phyloP scores from a whole-genome alignment of 2,113 vertebrate genomes.

The Toxostoma redivivum region DNA sequence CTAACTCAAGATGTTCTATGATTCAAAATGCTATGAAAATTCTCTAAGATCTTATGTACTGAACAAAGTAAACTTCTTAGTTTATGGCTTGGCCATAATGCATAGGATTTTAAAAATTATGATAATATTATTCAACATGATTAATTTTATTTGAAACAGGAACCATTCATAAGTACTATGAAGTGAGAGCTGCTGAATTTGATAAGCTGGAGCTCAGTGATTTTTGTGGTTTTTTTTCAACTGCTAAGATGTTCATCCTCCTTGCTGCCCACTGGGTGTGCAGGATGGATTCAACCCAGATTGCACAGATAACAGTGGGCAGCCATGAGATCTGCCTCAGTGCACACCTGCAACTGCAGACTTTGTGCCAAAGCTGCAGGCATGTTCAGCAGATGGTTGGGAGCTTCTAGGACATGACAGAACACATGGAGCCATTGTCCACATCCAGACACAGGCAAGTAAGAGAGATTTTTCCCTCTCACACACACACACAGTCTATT shows the following conservation, averaged over 20 bases:
- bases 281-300: neutral
- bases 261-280: neutral
- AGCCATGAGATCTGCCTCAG: neutral
- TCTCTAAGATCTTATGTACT: neutral
- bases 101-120: neutral
- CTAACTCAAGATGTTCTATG: neutral
- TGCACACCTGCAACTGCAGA: neutral
- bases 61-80: neutral
- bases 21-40: neutral
- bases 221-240: neutral
- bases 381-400: neutral
- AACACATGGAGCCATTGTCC: neutral
- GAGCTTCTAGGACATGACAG: neutral
- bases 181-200: neutral
- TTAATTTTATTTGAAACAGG: neutral
- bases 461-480: neutral
- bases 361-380: neutral
- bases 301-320: neutral
- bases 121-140: neutral
- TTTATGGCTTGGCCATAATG: neutral
- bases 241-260: neutral
- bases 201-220: neutral
- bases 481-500: neutral
- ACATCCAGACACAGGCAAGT: neutral
- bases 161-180: neutral